phyloP scores from a whole-genome alignment of 2,113 vertebrate genomes.

The Sisor rabdophorus region DNA sequence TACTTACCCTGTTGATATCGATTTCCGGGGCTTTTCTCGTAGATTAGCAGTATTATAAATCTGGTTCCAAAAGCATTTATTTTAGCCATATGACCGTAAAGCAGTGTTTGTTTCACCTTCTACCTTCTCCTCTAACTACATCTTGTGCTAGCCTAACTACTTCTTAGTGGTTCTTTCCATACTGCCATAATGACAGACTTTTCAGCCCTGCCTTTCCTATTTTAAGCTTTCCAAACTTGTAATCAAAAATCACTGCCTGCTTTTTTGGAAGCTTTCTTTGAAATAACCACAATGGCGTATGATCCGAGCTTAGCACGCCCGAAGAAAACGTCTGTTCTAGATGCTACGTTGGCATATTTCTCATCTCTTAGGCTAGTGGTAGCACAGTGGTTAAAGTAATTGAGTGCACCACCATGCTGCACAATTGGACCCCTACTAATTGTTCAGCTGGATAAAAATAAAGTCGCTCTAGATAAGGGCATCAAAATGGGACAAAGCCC shows the following conservation, averaged over 20 bases:
- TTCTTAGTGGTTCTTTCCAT: conserved; percentile 5
- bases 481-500: too few species aligned
- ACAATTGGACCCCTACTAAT: too few species aligned
- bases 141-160: neutral
- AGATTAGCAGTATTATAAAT: neutral
- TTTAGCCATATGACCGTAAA: too few species aligned
- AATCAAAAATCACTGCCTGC: conserved; percentile 22
- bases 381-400: too few species aligned
- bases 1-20: neutral
- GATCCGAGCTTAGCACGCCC: neutral
- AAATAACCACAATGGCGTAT: neutral
- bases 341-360: neutral
- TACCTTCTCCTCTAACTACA: neutral
- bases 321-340: neutral
- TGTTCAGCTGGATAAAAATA: too few species aligned
- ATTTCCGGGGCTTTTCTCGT: neutral
- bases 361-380: too few species aligned
- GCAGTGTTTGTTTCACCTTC: neutral
- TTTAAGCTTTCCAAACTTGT: conserved; percentile 3
- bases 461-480: too few species aligned
- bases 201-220: conserved; percentile 24
- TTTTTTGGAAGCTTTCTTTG: conserved; percentile 8
- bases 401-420: too few species aligned
- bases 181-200: conserved; percentile 29
- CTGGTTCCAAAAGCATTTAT: neutral